These are phyloP conservation scores for Lepus timidus DNA, from an alignment of 2,113 vertebrate species.

Conservation along the genomic window DNA sequence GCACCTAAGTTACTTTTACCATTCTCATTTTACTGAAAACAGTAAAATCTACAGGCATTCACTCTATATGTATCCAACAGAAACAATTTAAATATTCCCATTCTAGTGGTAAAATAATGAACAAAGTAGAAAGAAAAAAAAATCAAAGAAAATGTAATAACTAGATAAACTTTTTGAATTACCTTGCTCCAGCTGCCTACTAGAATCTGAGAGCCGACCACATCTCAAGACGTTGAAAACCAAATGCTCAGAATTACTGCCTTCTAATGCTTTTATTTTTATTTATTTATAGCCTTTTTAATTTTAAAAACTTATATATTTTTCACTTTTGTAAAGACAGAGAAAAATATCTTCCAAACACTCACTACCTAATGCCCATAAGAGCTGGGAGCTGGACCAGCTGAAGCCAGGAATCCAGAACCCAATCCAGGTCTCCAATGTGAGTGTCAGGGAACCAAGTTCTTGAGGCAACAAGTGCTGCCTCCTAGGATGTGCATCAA, in stretches of 20 bases:
- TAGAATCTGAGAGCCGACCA: neutral
- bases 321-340: too few species aligned
- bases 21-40: neutral
- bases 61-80: conserved; percentile 2
- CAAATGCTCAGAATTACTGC: neutral
- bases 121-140: conserved; percentile 42
- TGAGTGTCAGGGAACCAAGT: too few species aligned
- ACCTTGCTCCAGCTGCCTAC: neutral
- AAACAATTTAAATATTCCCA: conserved; percentile 37
- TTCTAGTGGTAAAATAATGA: neutral
- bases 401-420: too few species aligned
- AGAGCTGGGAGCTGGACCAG: too few species aligned
- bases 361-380: too few species aligned
- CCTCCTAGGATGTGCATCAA: too few species aligned
- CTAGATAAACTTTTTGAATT: neutral
- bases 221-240: neutral
- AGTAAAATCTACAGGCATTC: conserved; percentile 23
- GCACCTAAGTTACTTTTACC: neutral
- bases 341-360: too few species aligned
- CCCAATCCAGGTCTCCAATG: too few species aligned
- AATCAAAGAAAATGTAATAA: neutral
- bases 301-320: too few species aligned
- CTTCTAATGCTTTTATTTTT: neutral
- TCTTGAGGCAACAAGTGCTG: too few species aligned
- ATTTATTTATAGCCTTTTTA: too few species aligned